Base-by-base conservation (phyloP, 1,140 invertebrate species). In the Chymomyza costata region DNA sequence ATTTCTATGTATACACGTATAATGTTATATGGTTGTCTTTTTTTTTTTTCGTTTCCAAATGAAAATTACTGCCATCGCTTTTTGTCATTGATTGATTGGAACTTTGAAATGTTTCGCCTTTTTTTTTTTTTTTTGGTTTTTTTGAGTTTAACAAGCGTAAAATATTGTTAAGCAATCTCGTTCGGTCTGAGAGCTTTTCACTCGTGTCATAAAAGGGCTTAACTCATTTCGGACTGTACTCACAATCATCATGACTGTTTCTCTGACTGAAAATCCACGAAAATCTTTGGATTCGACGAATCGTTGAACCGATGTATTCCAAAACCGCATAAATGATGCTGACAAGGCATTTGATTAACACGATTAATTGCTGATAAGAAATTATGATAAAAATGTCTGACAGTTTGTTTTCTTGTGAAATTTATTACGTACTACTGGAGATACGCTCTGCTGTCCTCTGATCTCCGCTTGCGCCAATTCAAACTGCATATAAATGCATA, bases 281-380 rank as follows among this genome's bases (percentile, higher is more conserved):
- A n/a, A n/a, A n/a, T n/a, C n/a, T n/a, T n/a, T n/a, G n/a, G n/a
- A n/a, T n/a, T n/a, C n/a, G n/a, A n/a, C n/a, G n/a, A n/a, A n/a
- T n/a, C n/a, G n/a, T n/a, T n/a, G n/a, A n/a, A n/a, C n/a, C n/a
- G n/a, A n/a, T n/a, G n/a, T n/a, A n/a, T n/a, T n/a, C n/a, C n/a
- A n/a, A n/a, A n/a, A n/a, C n/a, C 44, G 52, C 35, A 67, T 78
- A 78, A 78, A 73, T 80, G 73, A 80, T 68, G 73, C 73, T 78
- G 73, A 78, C 73, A 78, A 78, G 73, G 74, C 73, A 78, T 78
- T 78, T 78, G 73, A 80, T 78, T 78, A 78, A 78, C 73, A 78
- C 73, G 73, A 78, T 78, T 78, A 78, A 78, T 78, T 78, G 73
- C 74, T 73, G 73, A 78, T 78, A 78, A 78, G 73, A 78, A 65